Conservation (phyloP, 2,113 vertebrate species). For the Bostrychus sinensis region DNA sequence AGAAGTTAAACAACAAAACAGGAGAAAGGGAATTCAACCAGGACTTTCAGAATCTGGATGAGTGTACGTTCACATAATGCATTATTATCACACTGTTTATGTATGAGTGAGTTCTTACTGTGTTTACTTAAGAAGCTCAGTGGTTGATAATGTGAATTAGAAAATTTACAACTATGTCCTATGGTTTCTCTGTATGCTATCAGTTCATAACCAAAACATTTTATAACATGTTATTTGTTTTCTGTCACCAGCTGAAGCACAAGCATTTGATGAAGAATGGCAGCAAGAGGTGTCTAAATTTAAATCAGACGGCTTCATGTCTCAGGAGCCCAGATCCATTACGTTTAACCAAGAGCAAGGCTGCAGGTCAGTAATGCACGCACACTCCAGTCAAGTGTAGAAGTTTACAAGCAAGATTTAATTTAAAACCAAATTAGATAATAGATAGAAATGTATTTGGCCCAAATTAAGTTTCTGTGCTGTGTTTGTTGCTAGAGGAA, state of each 20-base stretch:
- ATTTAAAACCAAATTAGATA: no score
- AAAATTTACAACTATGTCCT: neutral
- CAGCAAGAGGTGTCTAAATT: constrained; percentile 84
- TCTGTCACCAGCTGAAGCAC: constrained; percentile 83
- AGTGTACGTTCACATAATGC: constrained; percentile 79
- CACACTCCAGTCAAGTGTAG: constrained; percentile 8
- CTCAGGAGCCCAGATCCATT: constrained; percentile 61
- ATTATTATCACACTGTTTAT: neutral
- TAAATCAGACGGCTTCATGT: constrained; percentile 58
- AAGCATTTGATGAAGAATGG: constrained; percentile 90
- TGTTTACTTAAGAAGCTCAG: neutral
- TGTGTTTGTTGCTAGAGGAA: no score
- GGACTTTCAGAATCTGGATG: constrained; percentile 94
- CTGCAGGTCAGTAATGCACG: constrained; percentile 78
- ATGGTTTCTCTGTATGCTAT: neutral
- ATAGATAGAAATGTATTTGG: neutral
- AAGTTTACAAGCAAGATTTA: neutral
- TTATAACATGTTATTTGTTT: constrained; percentile 27
- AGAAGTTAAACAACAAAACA: constrained; percentile 87
- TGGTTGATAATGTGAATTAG: no score
- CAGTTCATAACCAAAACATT: neutral
- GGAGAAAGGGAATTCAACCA: constrained; percentile 91
- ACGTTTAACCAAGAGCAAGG: constrained; percentile 48
- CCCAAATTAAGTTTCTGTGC: no score
- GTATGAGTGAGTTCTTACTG: neutral